Percentiles rank a stretch among this genome's conserved stretches.
Conservation (phyloP, 2,888 invertebrate genomes). For the Andrena hattorfiana region DNA sequence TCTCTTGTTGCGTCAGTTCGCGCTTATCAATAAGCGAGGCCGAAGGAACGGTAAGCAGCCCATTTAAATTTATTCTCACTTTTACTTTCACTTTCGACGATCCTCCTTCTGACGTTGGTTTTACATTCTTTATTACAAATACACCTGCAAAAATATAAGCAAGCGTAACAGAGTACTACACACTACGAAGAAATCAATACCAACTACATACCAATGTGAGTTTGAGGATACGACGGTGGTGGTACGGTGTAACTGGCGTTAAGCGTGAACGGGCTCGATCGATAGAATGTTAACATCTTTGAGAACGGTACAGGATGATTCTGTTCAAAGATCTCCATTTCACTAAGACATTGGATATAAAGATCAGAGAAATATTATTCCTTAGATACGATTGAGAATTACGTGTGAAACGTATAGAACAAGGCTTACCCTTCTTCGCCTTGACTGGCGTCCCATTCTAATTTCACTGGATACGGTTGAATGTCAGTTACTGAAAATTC, state of each 20-base stretch:
- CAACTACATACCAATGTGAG: conserved; percentile 90
- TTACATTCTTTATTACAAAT: conserved; percentile 93
- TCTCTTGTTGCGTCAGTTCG: conserved; percentile 82
- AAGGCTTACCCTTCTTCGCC: conserved; percentile 87
- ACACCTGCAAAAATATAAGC: conserved; percentile 86
- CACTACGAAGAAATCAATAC: not conserved
- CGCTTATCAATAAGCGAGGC: conserved; percentile 93
- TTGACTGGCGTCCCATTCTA: conserved; percentile 91
- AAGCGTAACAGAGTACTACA: not conserved
- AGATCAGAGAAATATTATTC: conserved; percentile 22
- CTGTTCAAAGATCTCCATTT: conserved; percentile 96
- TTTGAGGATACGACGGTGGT: conserved; percentile 90
- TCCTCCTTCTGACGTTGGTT: conserved; percentile 94
- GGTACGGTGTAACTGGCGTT: conserved; percentile 93
- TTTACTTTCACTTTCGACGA: conserved; percentile 98
- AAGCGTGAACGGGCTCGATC: conserved; percentile 94
- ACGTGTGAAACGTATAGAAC: not conserved
- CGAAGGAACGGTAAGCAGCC: conserved; percentile 94
- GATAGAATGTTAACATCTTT: conserved; percentile 96
- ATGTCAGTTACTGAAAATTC: conserved; percentile 98
- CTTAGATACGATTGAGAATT: not conserved
- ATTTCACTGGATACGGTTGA: conserved; percentile 94
- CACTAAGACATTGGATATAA: conserved; percentile 86
- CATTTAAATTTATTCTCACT: conserved; percentile 96
- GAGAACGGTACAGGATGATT: conserved; percentile 97